Conservation (phyloP, 1,140 invertebrate genomes). For the Caenorhabditis inopinata region DNA sequence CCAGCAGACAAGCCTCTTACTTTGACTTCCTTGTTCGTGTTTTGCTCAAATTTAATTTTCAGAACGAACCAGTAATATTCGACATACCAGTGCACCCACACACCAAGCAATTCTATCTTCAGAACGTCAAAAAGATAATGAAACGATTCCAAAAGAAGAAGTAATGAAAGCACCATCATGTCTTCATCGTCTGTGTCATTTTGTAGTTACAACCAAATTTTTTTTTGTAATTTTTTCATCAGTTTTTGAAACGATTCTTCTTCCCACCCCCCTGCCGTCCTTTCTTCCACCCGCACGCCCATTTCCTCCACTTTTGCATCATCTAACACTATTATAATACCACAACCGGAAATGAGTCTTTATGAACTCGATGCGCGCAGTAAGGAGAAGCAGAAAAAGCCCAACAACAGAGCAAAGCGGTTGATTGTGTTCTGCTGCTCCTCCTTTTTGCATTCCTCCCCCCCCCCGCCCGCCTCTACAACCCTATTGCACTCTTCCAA, state of each 20-base stretch:
- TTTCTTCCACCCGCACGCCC: neutral
- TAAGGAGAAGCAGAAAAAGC: neutral
- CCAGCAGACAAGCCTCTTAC: no score
- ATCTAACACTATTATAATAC: neutral
- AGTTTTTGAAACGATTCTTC: no score
- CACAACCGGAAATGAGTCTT: constrained; percentile 19
- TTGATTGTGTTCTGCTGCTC: neutral
- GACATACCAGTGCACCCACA: constrained; percentile 73
- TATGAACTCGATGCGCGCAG: constrained; percentile 24
- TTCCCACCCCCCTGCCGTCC: neutral
- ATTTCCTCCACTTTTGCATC: no score
- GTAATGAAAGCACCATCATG: neutral
- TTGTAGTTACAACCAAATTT: neutral
- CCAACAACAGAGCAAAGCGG: neutral
- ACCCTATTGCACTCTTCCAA: neutral
- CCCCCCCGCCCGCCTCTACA: neutral
- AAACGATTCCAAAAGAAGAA: constrained; percentile 47
- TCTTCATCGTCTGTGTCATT: neutral
- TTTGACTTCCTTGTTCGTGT: neutral
- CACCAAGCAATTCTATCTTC: constrained; percentile 47
- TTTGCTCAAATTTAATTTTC: neutral
- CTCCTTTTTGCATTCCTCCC: neutral
- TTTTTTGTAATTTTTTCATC: neutral
- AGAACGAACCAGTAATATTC: constrained; percentile 77
- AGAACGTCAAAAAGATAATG: constrained; percentile 51